These are phyloP conservation scores for Podarcis muralis DNA, from an alignment of 2,113 vertebrate species.

Conservation along the genomic window DNA sequence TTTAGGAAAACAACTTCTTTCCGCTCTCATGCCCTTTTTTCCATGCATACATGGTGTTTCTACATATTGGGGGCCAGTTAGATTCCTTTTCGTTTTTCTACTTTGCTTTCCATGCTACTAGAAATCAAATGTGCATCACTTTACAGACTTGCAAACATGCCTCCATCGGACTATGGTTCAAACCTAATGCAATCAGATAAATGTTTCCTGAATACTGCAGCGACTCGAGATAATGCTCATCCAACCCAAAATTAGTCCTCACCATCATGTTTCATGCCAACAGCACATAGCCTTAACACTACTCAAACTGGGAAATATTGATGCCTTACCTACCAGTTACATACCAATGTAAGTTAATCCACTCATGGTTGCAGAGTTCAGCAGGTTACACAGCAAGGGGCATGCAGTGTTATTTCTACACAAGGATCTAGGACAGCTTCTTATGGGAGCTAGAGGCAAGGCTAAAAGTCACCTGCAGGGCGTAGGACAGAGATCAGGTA, in stretches of 20 bases:
- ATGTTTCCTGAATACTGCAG: background rate
- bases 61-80: background rate
- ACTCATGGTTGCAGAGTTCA: background rate
- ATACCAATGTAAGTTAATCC: background rate
- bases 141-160: background rate
- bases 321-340: background rate
- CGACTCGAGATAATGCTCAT: background rate
- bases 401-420: background rate
- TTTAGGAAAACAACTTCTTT: conserved; percentile 36
- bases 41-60: background rate
- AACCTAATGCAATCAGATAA: background rate
- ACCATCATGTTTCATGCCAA: background rate
- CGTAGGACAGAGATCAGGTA: background rate
- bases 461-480: background rate
- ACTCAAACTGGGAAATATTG: background rate
- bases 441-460: background rate
- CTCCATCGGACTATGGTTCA: background rate
- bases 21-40: background rate
- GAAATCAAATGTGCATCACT: background rate
- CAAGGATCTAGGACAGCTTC: too few species aligned
- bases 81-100: background rate
- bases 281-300: background rate
- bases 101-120: background rate
- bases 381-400: background rate
- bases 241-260: background rate